These are phyloP conservation scores for Paralvinella palmiformis DNA, from an alignment of 1,140 invertebrate species.

Conservation along the genomic window DNA sequence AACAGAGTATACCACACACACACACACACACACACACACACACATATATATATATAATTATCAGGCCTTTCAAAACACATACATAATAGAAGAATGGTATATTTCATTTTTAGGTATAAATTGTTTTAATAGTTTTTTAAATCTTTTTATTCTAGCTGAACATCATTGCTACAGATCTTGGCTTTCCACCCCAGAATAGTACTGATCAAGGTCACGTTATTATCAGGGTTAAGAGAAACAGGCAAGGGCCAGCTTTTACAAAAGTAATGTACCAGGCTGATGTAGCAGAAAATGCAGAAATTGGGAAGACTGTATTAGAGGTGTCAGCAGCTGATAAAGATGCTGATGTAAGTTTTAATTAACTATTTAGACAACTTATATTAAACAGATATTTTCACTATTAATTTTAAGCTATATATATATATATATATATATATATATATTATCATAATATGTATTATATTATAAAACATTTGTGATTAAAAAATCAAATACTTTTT, in stretches of 20 bases:
- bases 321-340: slow-evolving; percentile 8
- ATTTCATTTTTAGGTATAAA: neutral
- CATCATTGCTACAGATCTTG: slow-evolving; percentile 4
- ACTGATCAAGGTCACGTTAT: slow-evolving; percentile 5
- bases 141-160: slow-evolving; percentile 2
- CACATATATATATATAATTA: too few relatives aligned
- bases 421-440: neutral
- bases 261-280: neutral
- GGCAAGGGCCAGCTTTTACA: neutral
- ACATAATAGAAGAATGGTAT: neutral
- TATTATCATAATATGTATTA: neutral
- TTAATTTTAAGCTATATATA: neutral
- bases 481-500: slow-evolving; percentile 5
- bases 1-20: too few relatives aligned
- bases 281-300: neutral
- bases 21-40: too few relatives aligned
- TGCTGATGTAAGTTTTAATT: neutral
- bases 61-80: neutral
- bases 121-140: neutral
- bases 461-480: neutral
- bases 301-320: slow-evolving; percentile 4
- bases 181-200: slow-evolving; percentile 8
- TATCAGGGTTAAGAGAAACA: slow-evolving; percentile 3
- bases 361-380: neutral
- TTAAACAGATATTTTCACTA: too few relatives aligned